Conservation (phyloP, 2,113 vertebrate genomes). For the Tragelaphus imberbis region DNA sequence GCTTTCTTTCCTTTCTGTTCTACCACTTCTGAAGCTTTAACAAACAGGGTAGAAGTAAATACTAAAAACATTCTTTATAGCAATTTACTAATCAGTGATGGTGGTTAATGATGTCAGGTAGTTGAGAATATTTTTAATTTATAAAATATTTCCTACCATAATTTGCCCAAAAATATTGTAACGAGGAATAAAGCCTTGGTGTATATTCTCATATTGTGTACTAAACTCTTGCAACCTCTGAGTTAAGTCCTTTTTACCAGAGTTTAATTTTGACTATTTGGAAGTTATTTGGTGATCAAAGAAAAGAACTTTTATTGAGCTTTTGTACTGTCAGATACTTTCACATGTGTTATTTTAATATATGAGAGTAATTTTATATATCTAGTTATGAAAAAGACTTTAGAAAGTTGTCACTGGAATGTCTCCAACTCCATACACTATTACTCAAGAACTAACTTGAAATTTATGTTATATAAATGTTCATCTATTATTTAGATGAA, state of each 20-base stretch:
- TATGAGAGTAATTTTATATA: neutral
- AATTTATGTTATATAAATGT: constrained; percentile 16
- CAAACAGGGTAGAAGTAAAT: neutral
- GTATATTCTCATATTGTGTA: neutral
- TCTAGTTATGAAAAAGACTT: neutral
- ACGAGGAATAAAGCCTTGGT: neutral
- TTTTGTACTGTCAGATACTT: neutral
- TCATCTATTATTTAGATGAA: neutral
- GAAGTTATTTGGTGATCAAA: neutral
- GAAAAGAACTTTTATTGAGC: neutral
- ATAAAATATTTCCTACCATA: neutral
- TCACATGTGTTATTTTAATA: neutral
- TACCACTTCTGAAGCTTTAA: neutral
- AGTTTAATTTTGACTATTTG: constrained; percentile 11
- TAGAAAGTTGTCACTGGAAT: neutral
- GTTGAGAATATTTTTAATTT: constrained; percentile 21
- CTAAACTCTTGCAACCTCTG: neutral
- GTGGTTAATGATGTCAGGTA: neutral
- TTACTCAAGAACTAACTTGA: constrained; percentile 11
- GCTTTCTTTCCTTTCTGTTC: neutral
- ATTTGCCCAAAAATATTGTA: neutral
- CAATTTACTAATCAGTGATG: neutral
- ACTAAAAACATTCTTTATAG: neutral
- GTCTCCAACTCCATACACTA: neutral
- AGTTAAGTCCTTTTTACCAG: neutral